These are phyloP conservation scores for Scelioninae gen. 1 DNA, from an alignment of 2,888 invertebrate genomes.

Conservation along the genomic window DNA sequence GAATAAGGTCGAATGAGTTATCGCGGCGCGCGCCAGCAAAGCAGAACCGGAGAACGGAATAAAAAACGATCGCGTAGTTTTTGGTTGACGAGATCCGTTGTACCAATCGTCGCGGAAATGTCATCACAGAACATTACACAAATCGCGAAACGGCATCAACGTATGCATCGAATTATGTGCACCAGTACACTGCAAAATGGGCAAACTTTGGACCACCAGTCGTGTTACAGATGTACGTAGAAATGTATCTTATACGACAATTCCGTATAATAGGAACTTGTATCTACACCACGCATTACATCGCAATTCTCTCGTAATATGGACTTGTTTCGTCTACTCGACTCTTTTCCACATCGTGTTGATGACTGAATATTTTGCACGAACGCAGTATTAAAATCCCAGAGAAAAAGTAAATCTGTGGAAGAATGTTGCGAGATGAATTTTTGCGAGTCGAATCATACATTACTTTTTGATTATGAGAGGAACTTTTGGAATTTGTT, in stretches of 20 bases:
- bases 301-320: constrained; percentile 43
- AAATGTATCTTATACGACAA: constrained; percentile 71
- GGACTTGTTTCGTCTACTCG: constrained; percentile 46
- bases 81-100: constrained; percentile 54
- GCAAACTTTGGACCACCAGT: constrained; percentile 72
- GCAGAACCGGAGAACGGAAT: not conserved
- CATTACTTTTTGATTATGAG: constrained; percentile 3
- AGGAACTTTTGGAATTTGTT: not conserved
- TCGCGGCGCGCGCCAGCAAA: not conserved
- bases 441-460: not conserved
- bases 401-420: constrained; percentile 3
- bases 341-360: constrained; percentile 10
- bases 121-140: constrained; percentile 68
- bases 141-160: constrained; percentile 67
- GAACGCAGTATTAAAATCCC: constrained; percentile 36
- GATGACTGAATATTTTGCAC: constrained; percentile 14
- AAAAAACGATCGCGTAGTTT: constrained; percentile 48
- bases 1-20: constrained; percentile 28
- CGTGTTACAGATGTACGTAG: constrained; percentile 58
- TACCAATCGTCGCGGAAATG: constrained; percentile 65
- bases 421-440: constrained; percentile 9
- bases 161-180: constrained; percentile 79
- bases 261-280: constrained; percentile 57
- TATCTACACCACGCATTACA: constrained; percentile 47
- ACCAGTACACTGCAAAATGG: constrained; percentile 81